These are phyloP conservation scores for Pediacus dermestoides DNA, from an alignment of 2,888 invertebrate species.

Conservation along the genomic window DNA sequence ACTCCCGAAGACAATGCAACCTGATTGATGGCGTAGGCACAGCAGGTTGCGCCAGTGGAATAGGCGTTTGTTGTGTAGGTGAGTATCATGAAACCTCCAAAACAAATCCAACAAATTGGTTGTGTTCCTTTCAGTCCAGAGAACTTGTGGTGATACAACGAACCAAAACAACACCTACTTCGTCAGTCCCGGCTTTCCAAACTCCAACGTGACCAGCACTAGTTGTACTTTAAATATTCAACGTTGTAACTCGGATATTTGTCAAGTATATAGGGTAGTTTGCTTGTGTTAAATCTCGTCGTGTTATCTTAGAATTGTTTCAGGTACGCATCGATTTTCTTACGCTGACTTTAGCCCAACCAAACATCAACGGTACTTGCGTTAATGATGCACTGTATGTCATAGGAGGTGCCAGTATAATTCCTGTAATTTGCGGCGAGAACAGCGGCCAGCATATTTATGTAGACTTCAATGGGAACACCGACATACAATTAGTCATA, in stretches of 20 bases:
- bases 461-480: conserved; percentile 66
- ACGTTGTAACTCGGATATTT: conserved; percentile 63
- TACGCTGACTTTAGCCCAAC: conserved; percentile 66
- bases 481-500: conserved; percentile 60
- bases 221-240: conserved; percentile 68
- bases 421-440: conserved; percentile 76
- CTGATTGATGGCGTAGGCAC: conserved; percentile 68
- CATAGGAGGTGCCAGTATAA: conserved; percentile 63
- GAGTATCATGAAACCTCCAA: conserved; percentile 45
- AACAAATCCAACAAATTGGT: conserved; percentile 3
- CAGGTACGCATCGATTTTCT: conserved; percentile 75
- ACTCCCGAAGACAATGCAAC: conserved; percentile 70
- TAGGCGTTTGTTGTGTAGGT: conserved; percentile 83
- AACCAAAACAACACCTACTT: conserved; percentile 79
- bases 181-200: conserved; percentile 71
- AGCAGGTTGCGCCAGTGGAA: conserved; percentile 67
- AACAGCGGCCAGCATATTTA: conserved; percentile 75
- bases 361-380: conserved; percentile 68
- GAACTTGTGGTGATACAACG: conserved; percentile 63
- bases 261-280: conserved; percentile 55
- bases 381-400: conserved; percentile 65
- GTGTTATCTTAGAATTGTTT: no score
- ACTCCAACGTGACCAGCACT: conserved; percentile 58
- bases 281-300: conserved; percentile 6
- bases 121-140: conserved; percentile 56